Evolutionary conservation across 2,888 invertebrate species (phyloP).

Genomic region (Aporophyla nigra): DNA sequence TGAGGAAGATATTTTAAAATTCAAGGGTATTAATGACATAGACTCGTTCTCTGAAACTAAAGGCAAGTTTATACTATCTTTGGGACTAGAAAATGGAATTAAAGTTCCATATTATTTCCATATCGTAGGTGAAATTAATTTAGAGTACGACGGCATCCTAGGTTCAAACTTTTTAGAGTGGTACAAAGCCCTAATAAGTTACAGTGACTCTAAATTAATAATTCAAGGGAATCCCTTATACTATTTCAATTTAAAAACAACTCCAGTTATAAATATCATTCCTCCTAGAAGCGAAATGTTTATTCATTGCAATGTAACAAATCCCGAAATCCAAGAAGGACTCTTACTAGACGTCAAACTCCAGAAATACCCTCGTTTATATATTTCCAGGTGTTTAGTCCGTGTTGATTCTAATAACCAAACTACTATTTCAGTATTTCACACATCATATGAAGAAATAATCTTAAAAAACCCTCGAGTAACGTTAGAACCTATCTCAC

Average conservation of each 20-base stretch:
- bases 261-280: too few relatives aligned
- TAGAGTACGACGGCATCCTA: slow-evolving; percentile 5
- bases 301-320: too few relatives aligned
- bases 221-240: too few relatives aligned
- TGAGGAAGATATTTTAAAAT: slow-evolving; percentile 2
- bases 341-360: too few relatives aligned
- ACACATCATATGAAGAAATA: background rate
- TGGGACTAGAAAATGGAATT: background rate
- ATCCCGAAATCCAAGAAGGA: too few relatives aligned
- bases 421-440: background rate
- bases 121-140: slow-evolving; percentile 3
- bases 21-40: slow-evolving; percentile 6
- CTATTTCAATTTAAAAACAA: too few relatives aligned
- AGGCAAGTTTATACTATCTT: background rate
- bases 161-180: slow-evolving; percentile 11
- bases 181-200: slow-evolving; percentile 1
- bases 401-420: background rate
- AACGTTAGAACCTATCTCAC: background rate
- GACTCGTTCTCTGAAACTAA: background rate
- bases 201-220: too few relatives aligned
- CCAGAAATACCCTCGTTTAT: too few relatives aligned
- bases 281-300: too few relatives aligned
- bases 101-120: background rate
- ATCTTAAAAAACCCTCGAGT: background rate
- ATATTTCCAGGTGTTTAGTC: background rate